These are phyloP conservation scores for Dipus sagitta DNA, from an alignment of 2,797 vertebrate species.

Conservation along the genomic window DNA sequence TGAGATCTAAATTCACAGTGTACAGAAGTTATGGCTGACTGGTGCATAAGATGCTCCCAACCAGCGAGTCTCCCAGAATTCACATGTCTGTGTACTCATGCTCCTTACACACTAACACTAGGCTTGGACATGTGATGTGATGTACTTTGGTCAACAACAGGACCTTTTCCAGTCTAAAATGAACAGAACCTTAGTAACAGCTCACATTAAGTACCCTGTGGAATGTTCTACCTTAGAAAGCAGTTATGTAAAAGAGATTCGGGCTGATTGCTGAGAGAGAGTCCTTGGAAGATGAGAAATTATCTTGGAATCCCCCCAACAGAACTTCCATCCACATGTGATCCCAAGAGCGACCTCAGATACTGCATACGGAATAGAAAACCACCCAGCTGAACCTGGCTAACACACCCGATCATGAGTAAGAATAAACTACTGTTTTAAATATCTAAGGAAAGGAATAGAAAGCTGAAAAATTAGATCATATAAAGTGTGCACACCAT, in stretches of 20 bases:
- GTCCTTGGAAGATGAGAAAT: neutral
- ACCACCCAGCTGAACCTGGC: neutral
- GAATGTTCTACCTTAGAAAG: neutral
- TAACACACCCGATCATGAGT: neutral
- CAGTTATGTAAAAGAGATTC: neutral
- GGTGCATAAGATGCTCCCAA: neutral
- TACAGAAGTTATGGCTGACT: constrained; percentile 1
- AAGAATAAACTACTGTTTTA: constrained; percentile 35
- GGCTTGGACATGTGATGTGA: neutral
- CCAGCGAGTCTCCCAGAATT: neutral
- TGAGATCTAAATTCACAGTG: neutral
- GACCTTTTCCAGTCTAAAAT: neutral
- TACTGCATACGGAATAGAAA: neutral
- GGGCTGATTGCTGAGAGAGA: neutral
- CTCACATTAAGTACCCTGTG: neutral
- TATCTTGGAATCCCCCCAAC: neutral
- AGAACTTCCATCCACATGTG: neutral
- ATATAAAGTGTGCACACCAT: constrained; percentile 12
- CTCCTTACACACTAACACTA: neutral
- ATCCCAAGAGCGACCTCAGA: neutral
- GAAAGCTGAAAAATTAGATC: neutral
- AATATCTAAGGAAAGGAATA: constrained; percentile 15
- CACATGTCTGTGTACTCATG: neutral
- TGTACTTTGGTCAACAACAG: constrained; percentile 1
- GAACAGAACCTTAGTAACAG: neutral